Percentiles rank a stretch among this genome's conserved stretches.
phyloP scores from a whole-genome alignment of 2,797 vertebrate species.

The Aratinga solstitialis region DNA sequence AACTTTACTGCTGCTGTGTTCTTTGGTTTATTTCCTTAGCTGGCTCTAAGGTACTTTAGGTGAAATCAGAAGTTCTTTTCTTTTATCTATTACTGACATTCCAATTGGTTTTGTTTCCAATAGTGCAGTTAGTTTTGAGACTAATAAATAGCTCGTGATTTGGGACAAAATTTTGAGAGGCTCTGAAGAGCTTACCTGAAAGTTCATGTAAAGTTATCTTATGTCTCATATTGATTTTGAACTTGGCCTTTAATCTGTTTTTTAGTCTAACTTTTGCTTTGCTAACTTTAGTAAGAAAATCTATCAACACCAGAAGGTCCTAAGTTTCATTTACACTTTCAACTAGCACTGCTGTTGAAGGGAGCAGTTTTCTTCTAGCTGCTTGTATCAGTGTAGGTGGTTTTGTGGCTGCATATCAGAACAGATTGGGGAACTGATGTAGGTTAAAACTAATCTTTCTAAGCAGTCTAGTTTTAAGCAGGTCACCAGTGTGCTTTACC shows the following conservation, averaged over 20 bases:
- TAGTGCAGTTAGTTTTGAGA: neutral
- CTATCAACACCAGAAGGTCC: conserved; percentile 51
- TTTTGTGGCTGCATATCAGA: conserved; percentile 36
- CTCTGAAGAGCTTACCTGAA: neutral
- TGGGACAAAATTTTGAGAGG: neutral
- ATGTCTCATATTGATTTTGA: neutral
- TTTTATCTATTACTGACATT: neutral
- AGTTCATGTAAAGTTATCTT: neutral
- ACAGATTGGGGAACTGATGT: conserved; percentile 18
- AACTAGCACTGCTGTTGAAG: conserved; percentile 13
- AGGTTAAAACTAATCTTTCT: conserved; percentile 26
- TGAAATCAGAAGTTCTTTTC: neutral
- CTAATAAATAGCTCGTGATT: neutral
- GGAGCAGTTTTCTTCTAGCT: conserved; percentile 5
- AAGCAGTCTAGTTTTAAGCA: neutral
- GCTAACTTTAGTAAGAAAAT: conserved; percentile 26
- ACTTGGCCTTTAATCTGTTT: neutral
- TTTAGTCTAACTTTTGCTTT: conserved; percentile 25
- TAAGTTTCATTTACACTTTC: neutral
- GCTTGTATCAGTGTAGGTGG: conserved; percentile 25
- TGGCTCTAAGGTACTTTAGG: neutral
- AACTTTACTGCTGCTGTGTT: neutral
- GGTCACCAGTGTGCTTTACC: neutral
- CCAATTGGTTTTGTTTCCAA: neutral
- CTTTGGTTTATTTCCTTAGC: neutral